Conservation (phyloP, 2,797 vertebrate genomes). For the Xenops minutus region DNA sequence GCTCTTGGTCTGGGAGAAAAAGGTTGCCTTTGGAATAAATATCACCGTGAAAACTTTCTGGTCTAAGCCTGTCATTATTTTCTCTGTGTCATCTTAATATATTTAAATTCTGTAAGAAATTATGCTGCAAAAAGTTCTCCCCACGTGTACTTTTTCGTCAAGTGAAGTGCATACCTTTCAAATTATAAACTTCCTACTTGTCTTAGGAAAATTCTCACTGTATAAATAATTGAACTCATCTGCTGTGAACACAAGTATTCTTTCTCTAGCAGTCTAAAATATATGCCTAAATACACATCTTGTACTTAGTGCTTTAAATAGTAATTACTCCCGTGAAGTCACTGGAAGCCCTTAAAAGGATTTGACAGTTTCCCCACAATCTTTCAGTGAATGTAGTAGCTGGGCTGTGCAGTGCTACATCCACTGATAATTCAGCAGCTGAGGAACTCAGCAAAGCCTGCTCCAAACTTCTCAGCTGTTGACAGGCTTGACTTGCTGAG, state of each 20-base stretch:
- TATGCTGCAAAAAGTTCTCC: slow-evolving; percentile 23
- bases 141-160: slow-evolving; percentile 37
- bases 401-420: slow-evolving; percentile 53
- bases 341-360: slow-evolving; percentile 73
- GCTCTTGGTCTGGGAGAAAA: background rate
- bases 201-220: slow-evolving; percentile 57
- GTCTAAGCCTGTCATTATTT: slow-evolving; percentile 36
- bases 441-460: slow-evolving; percentile 77
- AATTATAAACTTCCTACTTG: slow-evolving; percentile 63
- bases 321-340: slow-evolving; percentile 66
- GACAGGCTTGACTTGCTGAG: slow-evolving; percentile 87
- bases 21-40: slow-evolving; percentile 25
- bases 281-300: slow-evolving; percentile 45
- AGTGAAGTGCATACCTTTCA: slow-evolving; percentile 41
- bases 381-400: slow-evolving; percentile 56
- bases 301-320: slow-evolving; percentile 64
- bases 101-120: slow-evolving; percentile 31
- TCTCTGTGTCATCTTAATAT: background rate
- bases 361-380: slow-evolving; percentile 62
- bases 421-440: slow-evolving; percentile 90
- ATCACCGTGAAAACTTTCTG: slow-evolving; percentile 32
- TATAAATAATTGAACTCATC: slow-evolving; percentile 67
- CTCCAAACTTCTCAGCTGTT: slow-evolving; percentile 90
- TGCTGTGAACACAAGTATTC: slow-evolving; percentile 54
- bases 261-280: slow-evolving; percentile 53